Evolutionary conservation across 1,140 invertebrate species (phyloP), one percentile per base, ranked within the genome.

Genomic region (Drosophila athabasca): DNA sequence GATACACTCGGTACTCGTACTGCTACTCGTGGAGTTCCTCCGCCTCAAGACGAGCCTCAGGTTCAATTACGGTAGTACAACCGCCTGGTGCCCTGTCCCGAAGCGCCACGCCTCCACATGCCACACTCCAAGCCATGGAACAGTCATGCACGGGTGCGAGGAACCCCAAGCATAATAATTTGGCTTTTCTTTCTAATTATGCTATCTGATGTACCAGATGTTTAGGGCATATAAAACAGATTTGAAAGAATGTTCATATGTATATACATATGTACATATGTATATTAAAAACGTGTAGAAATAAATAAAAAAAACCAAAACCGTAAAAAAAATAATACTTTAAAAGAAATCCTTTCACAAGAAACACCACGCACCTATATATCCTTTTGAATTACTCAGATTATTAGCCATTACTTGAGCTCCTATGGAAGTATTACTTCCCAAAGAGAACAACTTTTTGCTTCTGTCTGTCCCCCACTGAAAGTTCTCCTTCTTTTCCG

Each of bases 191-290:
- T 64, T 39, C 51, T 74, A 73, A 74, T 74, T 65, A 74, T 19
- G 29, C 70, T 74, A 74, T 74, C 70, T 64, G 69, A 73, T 74
- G 70, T 74, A 74, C 70, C 39, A 52, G 52, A 64, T 73, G 52
- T 58, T 57, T 26, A 22, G 4, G 41, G 41, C 17, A 57, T 58
- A 69, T 58, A 58, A 68, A 69, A 58, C 44, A 44, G 66, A 69
- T 58, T 69, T 57, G 41, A 26, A 73, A 73, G 41, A 72, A 61
- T 53, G 35, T 49, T 15, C 22, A 64, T 55, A 57, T 19, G 1
- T 19, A 19, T 19, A 19, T 46, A n/a, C n/a, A n/a, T n/a, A n/a
- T n/a, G 35, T 49, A 22, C 22, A 64, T 55, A 57, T 19, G 1
- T 19, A 19, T 19, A 19, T 46, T 9, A 9, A 22, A 48, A 46